phyloP scores from a whole-genome alignment of 2,797 vertebrate genomes.

The Neosalanx taihuensis region DNA sequence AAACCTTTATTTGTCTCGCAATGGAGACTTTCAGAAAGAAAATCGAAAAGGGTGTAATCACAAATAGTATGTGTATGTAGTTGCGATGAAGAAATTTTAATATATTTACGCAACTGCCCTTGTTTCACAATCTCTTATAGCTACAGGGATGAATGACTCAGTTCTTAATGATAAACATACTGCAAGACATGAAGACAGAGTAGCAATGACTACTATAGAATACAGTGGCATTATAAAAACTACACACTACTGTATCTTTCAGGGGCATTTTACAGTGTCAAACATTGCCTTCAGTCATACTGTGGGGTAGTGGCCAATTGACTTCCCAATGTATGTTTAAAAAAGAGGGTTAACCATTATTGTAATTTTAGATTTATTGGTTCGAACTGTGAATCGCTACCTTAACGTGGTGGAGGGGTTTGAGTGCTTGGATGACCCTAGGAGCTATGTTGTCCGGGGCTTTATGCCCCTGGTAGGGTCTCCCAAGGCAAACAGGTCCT shows the following conservation, averaged over 20 bases:
- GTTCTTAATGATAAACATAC: neutral
- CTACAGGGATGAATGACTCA: neutral
- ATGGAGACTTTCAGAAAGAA: neutral
- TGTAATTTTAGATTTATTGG: neutral
- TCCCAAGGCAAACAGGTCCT: no score
- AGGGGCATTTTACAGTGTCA: slow-evolving; percentile 30
- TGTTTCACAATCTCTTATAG: neutral
- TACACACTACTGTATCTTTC: neutral
- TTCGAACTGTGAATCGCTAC: no score
- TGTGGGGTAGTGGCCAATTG: slow-evolving; percentile 29
- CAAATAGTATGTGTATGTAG: neutral
- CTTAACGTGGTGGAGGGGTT: no score
- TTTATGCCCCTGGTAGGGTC: no score
- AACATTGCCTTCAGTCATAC: slow-evolving; percentile 39
- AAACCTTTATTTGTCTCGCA: no score
- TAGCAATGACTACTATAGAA: neutral
- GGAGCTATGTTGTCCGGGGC: no score
- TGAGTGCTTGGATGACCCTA: no score
- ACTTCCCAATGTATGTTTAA: slow-evolving; percentile 21
- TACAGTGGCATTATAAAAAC: neutral
- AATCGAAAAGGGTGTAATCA: neutral
- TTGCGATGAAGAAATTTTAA: neutral
- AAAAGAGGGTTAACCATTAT: neutral
- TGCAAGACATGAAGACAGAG: neutral
- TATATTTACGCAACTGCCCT: neutral